Evolutionary conservation across 2,888 invertebrate species (phyloP), one percentile per base, ranked within the genome.

Genomic region (Drosophila suboccidentalis): DNA sequence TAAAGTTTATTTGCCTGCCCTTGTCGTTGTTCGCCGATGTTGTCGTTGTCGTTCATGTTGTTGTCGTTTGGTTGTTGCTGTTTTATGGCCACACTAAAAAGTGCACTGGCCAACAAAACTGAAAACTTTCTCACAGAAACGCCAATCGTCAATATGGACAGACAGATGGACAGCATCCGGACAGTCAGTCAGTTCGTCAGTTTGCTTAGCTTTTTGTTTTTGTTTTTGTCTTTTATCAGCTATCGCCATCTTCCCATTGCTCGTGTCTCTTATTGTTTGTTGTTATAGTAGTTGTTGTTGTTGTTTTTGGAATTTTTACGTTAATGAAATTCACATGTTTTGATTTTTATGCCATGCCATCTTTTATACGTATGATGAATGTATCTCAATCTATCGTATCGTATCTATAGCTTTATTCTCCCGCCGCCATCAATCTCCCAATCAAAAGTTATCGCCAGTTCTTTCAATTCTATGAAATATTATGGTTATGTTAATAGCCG

Each of bases 1-100:
- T 84, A 86, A 88, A 86, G 87, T 84, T 84, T 84, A 83, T 84
- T 86, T 88, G 84, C 78, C 78, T 84, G 78, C 83, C 87, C 89
- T 83, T 86, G 88, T 66, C 59, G 68, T 64, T 75, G 49, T 44
- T 38, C 58, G 62, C 36, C 55, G 64, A 43, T 55, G 49, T 54
- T 54, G 47, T 50, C 41, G 38, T 38, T 47, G 53, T 49, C 39
- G 66, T 55, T 26, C 26, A 26, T 57, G 54, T 58, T 64, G 64
- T 32, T 67, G 64, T 29, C 65, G 46, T 58, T 76, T 53, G 39
- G 77, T 62, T 77, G 61, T 78, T 71, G 75, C 59, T 72, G 63
- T 78, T 84, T 84, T 84, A 84, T 84, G 81, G 64, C 64, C 78
- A 83, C 61, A 84, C 84, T 88, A 84, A 84, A 84, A 84, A 78